These are phyloP conservation scores for Drosophila albomicans DNA, from an alignment of 1,140 invertebrate species.

Conservation along the genomic window DNA sequence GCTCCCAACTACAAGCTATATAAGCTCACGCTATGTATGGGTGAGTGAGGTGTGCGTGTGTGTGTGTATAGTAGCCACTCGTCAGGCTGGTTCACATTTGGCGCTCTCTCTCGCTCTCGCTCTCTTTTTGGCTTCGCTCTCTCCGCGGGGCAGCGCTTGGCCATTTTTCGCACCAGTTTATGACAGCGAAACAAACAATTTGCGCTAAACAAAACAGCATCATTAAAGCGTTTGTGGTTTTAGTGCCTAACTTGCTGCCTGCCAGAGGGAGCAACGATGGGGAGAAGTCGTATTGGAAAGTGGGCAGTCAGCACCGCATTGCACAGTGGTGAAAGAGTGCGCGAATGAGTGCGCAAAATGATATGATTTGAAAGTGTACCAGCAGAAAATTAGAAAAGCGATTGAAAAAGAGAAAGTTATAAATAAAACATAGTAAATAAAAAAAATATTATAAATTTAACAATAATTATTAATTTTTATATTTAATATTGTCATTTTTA, in stretches of 20 bases:
- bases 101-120: slow-evolving; percentile 17
- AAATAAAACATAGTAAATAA: too few species aligned
- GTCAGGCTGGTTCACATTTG: slow-evolving; percentile 29
- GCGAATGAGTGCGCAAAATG: not conserved
- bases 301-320: slow-evolving; percentile 33
- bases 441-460: too few species aligned
- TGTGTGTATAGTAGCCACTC: slow-evolving; percentile 25
- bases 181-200: slow-evolving; percentile 84
- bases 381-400: too few species aligned
- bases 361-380: not conserved
- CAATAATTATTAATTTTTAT: too few species aligned
- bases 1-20: slow-evolving; percentile 44
- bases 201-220: slow-evolving; percentile 84
- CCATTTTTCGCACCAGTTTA: slow-evolving; percentile 84
- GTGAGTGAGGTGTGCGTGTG: not conserved
- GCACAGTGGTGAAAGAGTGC: slow-evolving; percentile 42
- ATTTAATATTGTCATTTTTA: too few species aligned
- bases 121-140: slow-evolving; percentile 35
- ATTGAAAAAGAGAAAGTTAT: too few species aligned
- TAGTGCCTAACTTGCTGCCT: slow-evolving; percentile 68
- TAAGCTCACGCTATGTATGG: not conserved
- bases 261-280: slow-evolving; percentile 1
- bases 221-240: slow-evolving; percentile 84
- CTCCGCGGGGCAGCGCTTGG: slow-evolving; percentile 59
- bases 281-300: slow-evolving; percentile 39